Evolutionary conservation across 2,888 invertebrate genomes (phyloP), one percentile per base, ranked within the genome.

Genomic region (Himalopsyche kuldschensis): DNA sequence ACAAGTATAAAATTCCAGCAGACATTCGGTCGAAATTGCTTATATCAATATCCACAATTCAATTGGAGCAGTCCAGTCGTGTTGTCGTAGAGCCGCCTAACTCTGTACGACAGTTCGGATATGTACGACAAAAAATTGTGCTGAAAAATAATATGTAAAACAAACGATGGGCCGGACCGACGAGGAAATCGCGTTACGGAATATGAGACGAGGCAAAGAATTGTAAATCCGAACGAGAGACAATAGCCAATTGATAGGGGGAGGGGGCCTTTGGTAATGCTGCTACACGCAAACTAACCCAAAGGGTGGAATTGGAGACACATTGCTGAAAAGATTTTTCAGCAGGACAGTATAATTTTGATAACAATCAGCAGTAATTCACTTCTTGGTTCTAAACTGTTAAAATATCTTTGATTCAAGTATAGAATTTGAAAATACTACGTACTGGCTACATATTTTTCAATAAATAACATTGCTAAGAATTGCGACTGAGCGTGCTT

Each of bases 191-290:
- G 84, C 55, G 81, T 84, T 84, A 75, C 84, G 84, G 80, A 75
- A 63, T 84, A 80, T 55, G 55, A 55, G 85, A 81, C 84, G 83
- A 82, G 83, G 84, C 85, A 85, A 85, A 85, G 85, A 85, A 85
- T 84, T 85, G 84, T 85, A 85, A 85, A 85, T 85, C 83, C 84
- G 85, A 82, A 85, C 81, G 77, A 75, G 79, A 84, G 85, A 85
- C 85, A 85, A 85, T 85, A 76, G 85, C 81, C 84, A 85, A 85
- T 85, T 85, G 85, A 85, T 85, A 84, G 30, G 79, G 48, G 79
- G 15, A 20, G 79, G 55, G 30, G 80, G 63, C 11, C n/a, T 24
- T 75, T 75, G 75, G 31, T n/a, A 32, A 27, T 17, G 27, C 32
- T 27, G 75, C 32, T 10, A 75, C 32, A 75, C 75, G 31, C 75